Base-by-base conservation (phyloP, 37 sponge, comb jelly and placozoan genomes). In the Haliclona indistincta region DNA sequence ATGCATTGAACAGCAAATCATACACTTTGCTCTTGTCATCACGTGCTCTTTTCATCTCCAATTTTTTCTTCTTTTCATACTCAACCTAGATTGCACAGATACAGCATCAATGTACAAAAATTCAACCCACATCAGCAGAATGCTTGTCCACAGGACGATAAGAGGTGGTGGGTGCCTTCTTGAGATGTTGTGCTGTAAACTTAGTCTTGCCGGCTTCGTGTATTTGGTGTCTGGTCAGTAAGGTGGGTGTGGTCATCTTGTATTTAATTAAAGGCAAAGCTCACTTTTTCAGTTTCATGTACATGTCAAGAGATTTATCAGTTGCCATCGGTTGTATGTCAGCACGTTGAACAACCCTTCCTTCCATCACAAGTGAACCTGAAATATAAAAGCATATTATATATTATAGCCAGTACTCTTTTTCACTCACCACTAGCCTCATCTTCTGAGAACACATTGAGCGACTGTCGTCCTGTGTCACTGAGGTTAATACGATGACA, bases 251-350 rank as follows among this genome's bases (percentile, higher is more conserved):
- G n/a, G n/a, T n/a, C n/a, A n/a, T n/a, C n/a, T n/a, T n/a, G n/a
- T n/a, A n/a, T n/a, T n/a, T n/a, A n/a, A n/a, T n/a, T n/a, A n/a
- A n/a, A n/a, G n/a, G n/a, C n/a, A n/a, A n/a, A n/a, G n/a, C 79
- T 45, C 17, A 95, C 96, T 64, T 69, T 54, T 96, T 96, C 74
- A 96, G 81, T 26, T 79, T 63, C 88, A 93, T 74, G 80, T 96
- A 96, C 23, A 47, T 55, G n/a, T n/a, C n/a, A n/a, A n/a, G n/a
- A 34, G 63, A 45, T 40, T 68, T 81, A 28, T 71, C 71, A n/a
- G n/a, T n/a, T n/a, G n/a, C n/a, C 4, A 79, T 41, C 11, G 95
- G 91, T 43, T 90, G 89, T 34, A 91, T 74, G 15, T 96, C 97
- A 63, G 90, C 94, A 44, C 75, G 82, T 34, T 93, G 93, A 15